Conservation (phyloP, 2,797 vertebrate genomes). For the Mus caroli region DNA sequence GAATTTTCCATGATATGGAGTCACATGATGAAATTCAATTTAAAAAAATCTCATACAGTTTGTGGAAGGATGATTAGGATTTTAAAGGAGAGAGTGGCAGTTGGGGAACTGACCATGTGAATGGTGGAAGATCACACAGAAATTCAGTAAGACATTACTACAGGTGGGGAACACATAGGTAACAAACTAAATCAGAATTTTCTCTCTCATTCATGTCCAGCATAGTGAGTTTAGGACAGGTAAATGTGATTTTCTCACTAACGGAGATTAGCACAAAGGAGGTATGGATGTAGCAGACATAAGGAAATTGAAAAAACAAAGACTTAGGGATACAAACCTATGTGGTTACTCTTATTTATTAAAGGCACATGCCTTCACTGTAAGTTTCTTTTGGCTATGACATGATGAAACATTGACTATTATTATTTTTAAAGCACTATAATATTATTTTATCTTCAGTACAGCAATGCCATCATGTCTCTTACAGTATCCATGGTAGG, state of each 20-base stretch:
- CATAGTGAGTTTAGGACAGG: background rate
- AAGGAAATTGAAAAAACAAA: background rate
- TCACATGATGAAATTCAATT: background rate
- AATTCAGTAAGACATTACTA: background rate
- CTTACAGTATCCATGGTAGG: background rate
- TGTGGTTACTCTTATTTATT: background rate
- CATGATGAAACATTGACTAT: background rate
- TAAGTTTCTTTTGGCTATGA: background rate
- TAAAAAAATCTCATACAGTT: background rate
- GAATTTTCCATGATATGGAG: background rate
- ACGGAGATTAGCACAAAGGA: background rate
- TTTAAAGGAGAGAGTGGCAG: background rate
- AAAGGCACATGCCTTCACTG: background rate
- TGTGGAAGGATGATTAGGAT: background rate
- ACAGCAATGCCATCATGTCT: background rate
- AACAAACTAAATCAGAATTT: background rate
- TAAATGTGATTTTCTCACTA: background rate
- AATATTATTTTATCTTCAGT: too few relatives aligned
- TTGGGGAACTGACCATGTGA: fast-evolving
- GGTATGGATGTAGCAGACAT: background rate
- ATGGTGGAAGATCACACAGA: background rate
- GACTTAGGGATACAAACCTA: background rate
- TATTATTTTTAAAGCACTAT: background rate
- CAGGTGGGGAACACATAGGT: background rate
- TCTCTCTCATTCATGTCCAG: background rate